phyloP scores from a whole-genome alignment of 2,797 vertebrate genomes.

The Carduelis carduelis region DNA sequence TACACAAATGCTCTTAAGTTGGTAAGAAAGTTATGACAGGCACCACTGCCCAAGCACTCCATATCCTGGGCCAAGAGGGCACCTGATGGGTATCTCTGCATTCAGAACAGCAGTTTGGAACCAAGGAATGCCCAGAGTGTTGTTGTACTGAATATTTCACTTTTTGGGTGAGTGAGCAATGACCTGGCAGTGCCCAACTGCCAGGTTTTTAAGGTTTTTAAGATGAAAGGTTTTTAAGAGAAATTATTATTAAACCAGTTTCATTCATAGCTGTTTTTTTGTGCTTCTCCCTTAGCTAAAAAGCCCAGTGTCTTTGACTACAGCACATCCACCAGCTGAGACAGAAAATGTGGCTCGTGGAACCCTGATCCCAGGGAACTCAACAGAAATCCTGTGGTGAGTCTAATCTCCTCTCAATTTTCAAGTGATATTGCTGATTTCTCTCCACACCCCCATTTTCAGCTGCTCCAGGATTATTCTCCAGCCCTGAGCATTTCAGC shows the following conservation, averaged over 20 bases:
- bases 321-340: background rate
- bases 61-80: background rate
- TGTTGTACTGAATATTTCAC: fast-evolving
- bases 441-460: background rate
- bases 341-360: background rate
- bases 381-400: background rate
- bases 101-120: background rate
- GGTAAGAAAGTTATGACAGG: background rate
- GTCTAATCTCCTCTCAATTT: background rate
- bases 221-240: background rate
- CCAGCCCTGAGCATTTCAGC: background rate
- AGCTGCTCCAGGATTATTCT: background rate
- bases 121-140: background rate
- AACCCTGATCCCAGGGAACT: background rate
- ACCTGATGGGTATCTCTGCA: background rate
- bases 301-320: background rate
- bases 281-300: background rate
- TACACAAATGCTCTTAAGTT: constrained; percentile 23
- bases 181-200: background rate
- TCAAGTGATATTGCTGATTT: background rate
- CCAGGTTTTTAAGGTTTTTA: background rate
- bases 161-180: background rate
- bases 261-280: background rate
- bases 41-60: background rate
- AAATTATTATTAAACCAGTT: background rate